phyloP scores from a whole-genome alignment of 1,140 invertebrate species.

The Mercenaria mercenaria region DNA sequence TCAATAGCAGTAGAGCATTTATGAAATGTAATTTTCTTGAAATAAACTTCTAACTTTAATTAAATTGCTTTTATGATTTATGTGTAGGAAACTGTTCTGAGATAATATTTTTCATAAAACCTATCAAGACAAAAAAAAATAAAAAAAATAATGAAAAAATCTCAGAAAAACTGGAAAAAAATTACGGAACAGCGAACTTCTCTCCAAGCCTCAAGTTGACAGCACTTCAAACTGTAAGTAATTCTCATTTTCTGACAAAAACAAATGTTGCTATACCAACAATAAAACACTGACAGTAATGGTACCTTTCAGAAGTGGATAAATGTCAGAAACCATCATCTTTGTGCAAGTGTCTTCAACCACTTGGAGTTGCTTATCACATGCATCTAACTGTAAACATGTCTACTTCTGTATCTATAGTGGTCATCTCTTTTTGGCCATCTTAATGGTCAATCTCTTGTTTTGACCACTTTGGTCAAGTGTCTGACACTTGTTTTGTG shows the following conservation, averaged over 20 bases:
- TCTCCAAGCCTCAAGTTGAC: not conserved
- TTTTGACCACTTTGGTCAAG: constrained; percentile 26
- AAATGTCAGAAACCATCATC: not conserved
- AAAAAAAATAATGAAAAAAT: too few species aligned
- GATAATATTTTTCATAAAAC: not conserved
- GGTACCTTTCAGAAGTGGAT: not conserved
- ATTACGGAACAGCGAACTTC: not conserved
- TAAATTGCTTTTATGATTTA: not conserved
- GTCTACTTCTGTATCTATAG: constrained; percentile 6
- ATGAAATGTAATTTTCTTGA: not conserved
- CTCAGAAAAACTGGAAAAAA: not conserved
- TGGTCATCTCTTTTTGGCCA: constrained; percentile 5
- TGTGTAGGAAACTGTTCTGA: not conserved
- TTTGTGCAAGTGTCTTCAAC: constrained; percentile 2
- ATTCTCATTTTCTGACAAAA: not conserved
- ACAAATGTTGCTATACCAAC: not conserved
- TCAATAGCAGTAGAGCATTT: too few species aligned
- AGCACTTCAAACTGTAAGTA: not conserved
- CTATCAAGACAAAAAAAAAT: too few species aligned
- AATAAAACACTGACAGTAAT: constrained; percentile 30
- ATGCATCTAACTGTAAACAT: constrained; percentile 40
- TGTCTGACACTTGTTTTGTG: constrained; percentile 10
- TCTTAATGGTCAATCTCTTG: constrained; percentile 37
- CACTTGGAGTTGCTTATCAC: constrained; percentile 4
- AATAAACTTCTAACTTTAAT: not conserved